Evolutionary conservation across 2,888 invertebrate species (phyloP), one percentile per base, ranked within the genome.

Genomic region (Poecilus cupreus): DNA sequence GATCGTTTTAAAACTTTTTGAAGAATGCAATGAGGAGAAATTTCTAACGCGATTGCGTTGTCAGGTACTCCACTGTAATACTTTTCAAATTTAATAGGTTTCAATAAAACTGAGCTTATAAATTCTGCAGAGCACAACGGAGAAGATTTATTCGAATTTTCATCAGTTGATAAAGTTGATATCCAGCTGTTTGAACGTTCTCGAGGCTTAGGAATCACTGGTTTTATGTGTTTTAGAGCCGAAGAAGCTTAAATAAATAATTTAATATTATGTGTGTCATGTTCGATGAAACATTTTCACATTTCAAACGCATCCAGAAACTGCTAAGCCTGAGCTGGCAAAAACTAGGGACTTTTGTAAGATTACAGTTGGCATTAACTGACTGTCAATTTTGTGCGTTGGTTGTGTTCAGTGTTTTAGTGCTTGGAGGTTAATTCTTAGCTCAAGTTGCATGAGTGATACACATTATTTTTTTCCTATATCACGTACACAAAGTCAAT

Each of bases 151-250:
- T 32, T 32, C 8, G 51, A 51, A 20, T 79, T 79, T 2, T 74
- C 51, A 13, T 75, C 18, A 20, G 5, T 51, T 51, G 49, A 11
- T n/a, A 57, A 18, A 10, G 80, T 37, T 82, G 96, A 96, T 3
- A 97, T 88, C 98, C 97, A 98, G 82, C 93, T 93, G 0, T 91
- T 86, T 0, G 95, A 93, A 11, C 97, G 91, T 1, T 89, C 87
- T 84, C 93, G 94, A 0, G 95, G 93, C 0, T 90, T 85, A 0
- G 92, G 91, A 70, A 95, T 94, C 0, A 93, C 91, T 86, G 93
- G 88, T 26, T 90, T 91, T 76, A 96, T 86, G 83, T 93, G 92
- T 76, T 92, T 90, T 0, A 93, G 22, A 37, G 37, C 57, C 1
- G 43, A n/a, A 39, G 64, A 78, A 32, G 20, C 81, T 82, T 32